phyloP scores from a whole-genome alignment of 2,113 vertebrate genomes.

The Centropus bengalensis region DNA sequence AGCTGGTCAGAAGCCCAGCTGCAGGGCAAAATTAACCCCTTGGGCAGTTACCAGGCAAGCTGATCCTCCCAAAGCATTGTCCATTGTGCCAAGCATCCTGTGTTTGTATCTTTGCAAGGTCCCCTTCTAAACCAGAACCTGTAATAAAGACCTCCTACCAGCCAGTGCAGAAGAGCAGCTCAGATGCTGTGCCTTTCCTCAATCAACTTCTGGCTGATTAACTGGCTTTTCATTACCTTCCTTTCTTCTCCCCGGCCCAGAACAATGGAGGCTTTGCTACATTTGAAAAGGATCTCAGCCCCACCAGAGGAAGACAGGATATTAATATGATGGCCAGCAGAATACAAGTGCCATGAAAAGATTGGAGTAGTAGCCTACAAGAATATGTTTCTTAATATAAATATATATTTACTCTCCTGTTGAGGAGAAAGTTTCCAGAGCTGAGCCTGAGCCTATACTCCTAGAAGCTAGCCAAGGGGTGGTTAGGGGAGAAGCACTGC shows the following conservation, averaged over 20 bases:
- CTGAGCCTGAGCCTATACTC: not conserved
- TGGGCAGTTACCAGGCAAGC: not conserved
- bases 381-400: not conserved
- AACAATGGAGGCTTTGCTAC: not conserved
- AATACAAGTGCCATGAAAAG: not conserved
- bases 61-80: not conserved
- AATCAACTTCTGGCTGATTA: not conserved
- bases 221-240: not conserved
- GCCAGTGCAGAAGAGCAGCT: fast-evolving
- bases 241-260: not conserved
- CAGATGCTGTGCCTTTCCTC: not conserved
- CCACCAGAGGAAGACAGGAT: not conserved
- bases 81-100: not conserved
- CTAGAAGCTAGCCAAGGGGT: not conserved
- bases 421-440: not conserved
- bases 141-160: fast-evolving
- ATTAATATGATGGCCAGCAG: not conserved
- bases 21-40: not conserved
- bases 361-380: not conserved
- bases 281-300: not conserved
- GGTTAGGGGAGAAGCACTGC: fast-evolving
- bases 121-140: not conserved
- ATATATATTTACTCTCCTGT: not conserved
- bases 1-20: not conserved
- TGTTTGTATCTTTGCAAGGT: fast-evolving